Evolutionary conservation across 2,888 invertebrate genomes (phyloP), one percentile per base, ranked within the genome.

Genomic region (Trissoscelio sp.): DNA sequence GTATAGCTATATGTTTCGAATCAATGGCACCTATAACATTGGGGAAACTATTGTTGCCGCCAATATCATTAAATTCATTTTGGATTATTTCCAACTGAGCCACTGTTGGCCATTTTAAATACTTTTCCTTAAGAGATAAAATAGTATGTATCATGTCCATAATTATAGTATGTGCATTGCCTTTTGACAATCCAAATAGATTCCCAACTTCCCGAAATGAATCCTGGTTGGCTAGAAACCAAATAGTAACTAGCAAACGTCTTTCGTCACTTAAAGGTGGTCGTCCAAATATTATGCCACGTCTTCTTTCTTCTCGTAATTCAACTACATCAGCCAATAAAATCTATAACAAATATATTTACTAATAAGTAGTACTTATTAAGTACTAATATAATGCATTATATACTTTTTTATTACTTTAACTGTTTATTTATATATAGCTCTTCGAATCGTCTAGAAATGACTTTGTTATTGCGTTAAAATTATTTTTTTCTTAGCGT

Each of bases 1-100:
- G 77, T 11, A 80, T 80, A 2, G 48, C 37, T 31, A 82, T 77
- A 18, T 80, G 80, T 7, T 58, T 72, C 9, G 34, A 48, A 55
- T 64, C 73, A 2, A 73, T 3, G 4, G 55, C 62, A 20, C 73
- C 62, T 6, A 73, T 62, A 34, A 73, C 34, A 22, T 64, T 44
- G 0, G 73, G 73, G 62, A 73, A 73, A 7, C 62, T 51, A 28
- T 46, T 62, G 0, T 53, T 28, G 2, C 51, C 60, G 6, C 14
- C 39, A 18, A 55, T 42, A 1, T 0, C 11, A 28, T 67, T 53
- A 11, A 66, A 51, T 22, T 66, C 66, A 9, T 34, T 12, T 48
- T 18, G 44, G 1, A 64, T 48, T 1, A 64, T 64, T 14, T 64
- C 14, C 0, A 64, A 5, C 16, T 64, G 64, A 11, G 28, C 11